These are phyloP conservation scores for Hemichromis elongatus DNA, from an alignment of 2,113 vertebrate genomes.

Conservation along the genomic window DNA sequence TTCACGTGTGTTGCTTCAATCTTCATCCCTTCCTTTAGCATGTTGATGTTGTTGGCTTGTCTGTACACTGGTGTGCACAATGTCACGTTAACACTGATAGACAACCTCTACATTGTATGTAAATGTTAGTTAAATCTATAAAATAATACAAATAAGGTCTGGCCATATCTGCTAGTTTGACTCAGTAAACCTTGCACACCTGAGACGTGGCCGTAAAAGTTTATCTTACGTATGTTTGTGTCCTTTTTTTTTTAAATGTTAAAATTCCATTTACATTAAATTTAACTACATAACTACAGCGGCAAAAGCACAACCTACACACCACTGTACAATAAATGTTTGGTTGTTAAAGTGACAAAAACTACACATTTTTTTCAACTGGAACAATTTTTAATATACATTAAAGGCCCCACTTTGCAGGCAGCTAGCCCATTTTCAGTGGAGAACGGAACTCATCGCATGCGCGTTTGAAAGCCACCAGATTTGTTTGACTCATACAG, in stretches of 20 bases:
- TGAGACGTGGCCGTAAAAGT: background rate
- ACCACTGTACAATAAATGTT: background rate
- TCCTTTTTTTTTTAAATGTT: background rate
- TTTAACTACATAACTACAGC: background rate
- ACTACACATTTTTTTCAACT: background rate
- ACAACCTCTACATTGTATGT: background rate
- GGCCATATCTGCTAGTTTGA: background rate
- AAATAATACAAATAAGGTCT: background rate
- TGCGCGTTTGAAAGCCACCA: background rate
- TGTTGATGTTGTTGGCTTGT: conserved; percentile 91
- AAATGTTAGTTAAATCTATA: background rate
- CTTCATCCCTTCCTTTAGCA: conserved; percentile 95
- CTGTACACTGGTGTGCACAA: conserved; percentile 83
- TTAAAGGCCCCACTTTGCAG: background rate
- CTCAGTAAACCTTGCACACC: background rate
- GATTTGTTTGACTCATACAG: background rate
- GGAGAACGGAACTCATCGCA: background rate
- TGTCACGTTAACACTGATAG: background rate
- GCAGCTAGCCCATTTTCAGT: background rate
- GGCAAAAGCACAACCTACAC: background rate
- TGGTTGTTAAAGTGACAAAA: background rate
- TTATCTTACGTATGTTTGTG: no score
- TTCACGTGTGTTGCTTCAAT: conserved; percentile 94
- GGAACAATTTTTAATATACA: background rate
- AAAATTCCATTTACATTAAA: background rate